These are phyloP conservation scores for Euwallacea fornicatus DNA, from an alignment of 1,140 invertebrate species.

Conservation along the genomic window DNA sequence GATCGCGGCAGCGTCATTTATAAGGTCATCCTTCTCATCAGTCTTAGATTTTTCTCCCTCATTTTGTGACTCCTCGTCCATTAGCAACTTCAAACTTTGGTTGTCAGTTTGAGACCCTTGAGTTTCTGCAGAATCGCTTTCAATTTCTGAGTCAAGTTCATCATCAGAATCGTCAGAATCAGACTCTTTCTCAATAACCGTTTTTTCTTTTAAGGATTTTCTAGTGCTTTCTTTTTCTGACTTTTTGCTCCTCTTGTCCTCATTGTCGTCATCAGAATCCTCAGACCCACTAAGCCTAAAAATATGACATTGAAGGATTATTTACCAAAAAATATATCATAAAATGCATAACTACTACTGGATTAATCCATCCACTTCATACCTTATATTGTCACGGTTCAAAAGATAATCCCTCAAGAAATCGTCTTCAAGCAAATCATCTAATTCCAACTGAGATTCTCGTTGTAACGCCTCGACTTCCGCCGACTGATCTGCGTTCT, in stretches of 20 bases:
- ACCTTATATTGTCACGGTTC: conserved; percentile 63
- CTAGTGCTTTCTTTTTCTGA: conserved; percentile 2
- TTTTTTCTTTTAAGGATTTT: conserved; percentile 48
- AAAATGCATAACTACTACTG: no score
- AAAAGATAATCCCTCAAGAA: conserved; percentile 77
- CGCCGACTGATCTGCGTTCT: conserved; percentile 64
- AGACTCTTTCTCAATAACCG: conserved; percentile 68
- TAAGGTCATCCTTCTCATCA: conserved; percentile 62
- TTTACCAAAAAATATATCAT: background rate
- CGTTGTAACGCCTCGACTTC: conserved; percentile 87
- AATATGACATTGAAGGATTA: background rate
- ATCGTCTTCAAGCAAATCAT: conserved; percentile 76
- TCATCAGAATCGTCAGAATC: conserved; percentile 34
- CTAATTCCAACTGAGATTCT: conserved; percentile 89
- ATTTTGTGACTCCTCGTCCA: conserved; percentile 58
- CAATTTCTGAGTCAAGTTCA: conserved; percentile 47
- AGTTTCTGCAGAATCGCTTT: conserved; percentile 53
- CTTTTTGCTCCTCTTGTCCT: conserved; percentile 37
- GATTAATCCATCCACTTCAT: background rate
- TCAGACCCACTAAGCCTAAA: conserved; percentile 48
- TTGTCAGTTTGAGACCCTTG: conserved; percentile 55
- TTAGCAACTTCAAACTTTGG: conserved; percentile 62
- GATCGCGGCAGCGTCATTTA: conserved; percentile 89
- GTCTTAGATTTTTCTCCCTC: conserved; percentile 51
- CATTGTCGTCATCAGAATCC: conserved; percentile 38